These are phyloP conservation scores for Syrmaticus mikado DNA, from an alignment of 2,113 vertebrate genomes.

Conservation along the genomic window DNA sequence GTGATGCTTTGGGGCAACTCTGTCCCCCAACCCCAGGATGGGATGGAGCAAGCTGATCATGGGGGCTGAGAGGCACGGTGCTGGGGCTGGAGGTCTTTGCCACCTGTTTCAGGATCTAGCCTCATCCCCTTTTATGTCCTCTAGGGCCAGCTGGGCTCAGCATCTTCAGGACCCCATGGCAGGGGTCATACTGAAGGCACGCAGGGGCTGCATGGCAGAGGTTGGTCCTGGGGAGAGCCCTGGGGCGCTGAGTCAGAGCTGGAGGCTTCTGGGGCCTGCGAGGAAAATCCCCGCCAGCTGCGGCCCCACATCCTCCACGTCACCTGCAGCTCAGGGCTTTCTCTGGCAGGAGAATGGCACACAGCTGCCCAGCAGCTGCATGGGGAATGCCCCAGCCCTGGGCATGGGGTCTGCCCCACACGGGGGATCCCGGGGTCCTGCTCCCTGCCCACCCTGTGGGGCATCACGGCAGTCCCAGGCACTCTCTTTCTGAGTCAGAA, in stretches of 20 bases:
- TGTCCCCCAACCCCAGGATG: background rate
- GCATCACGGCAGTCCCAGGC: accelerated
- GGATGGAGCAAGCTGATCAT: accelerated
- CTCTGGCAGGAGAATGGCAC: background rate
- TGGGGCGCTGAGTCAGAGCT: background rate
- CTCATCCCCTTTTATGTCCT: background rate
- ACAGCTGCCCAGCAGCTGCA: conserved; percentile 29
- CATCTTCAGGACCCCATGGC: accelerated
- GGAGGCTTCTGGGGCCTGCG: background rate
- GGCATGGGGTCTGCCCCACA: background rate
- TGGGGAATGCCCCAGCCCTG: accelerated
- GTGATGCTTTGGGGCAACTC: background rate
- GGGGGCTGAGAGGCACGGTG: accelerated
- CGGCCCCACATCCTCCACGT: background rate
- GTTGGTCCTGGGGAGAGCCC: background rate
- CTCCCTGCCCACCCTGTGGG: accelerated
- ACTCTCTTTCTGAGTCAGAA: conserved; percentile 53
- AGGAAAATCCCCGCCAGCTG: conserved; percentile 41
- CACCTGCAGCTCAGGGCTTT: background rate
- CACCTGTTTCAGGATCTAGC: accelerated
- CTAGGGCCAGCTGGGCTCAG: background rate
- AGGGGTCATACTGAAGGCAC: background rate
- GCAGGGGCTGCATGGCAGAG: accelerated
- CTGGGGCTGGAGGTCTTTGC: background rate
- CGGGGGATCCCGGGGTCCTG: background rate